Percentiles rank a stretch among this genome's conserved stretches.
Conservation (phyloP, 2,888 invertebrate genomes). For the Gerosis bhagava region DNA sequence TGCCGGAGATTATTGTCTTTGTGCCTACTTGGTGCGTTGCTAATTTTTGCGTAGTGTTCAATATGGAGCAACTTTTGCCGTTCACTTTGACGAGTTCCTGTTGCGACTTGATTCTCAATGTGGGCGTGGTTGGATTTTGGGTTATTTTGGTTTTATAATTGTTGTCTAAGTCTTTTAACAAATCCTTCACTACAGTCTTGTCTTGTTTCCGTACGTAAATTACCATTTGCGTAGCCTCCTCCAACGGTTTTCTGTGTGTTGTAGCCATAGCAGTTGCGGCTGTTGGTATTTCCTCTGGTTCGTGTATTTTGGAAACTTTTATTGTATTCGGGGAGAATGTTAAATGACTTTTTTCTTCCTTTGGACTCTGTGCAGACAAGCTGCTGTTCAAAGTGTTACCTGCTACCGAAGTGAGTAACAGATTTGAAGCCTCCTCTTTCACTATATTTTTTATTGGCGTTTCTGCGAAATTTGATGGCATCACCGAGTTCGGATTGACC, state of each 20-base stretch:
- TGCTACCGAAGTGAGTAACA: conserved; percentile 69
- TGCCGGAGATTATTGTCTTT: conserved; percentile 78
- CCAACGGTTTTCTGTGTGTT: conserved; percentile 51
- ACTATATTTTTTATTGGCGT: conserved; percentile 71
- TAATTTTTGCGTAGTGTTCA: conserved; percentile 72
- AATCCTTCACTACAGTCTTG: conserved; percentile 85
- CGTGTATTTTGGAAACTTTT: conserved; percentile 81
- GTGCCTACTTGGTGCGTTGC: conserved; percentile 69
- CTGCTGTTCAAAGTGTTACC: conserved; percentile 55
- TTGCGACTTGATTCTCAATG: conserved; percentile 69
- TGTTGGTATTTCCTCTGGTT: conserved; percentile 47
- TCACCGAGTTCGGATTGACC: conserved; percentile 95
- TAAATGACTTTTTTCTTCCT: conserved; percentile 86
- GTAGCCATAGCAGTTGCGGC: conserved; percentile 8
- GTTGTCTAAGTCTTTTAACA: conserved; percentile 80
- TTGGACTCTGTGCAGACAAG: conserved; percentile 83
- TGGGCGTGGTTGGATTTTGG: conserved; percentile 46
- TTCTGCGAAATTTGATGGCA: conserved; percentile 88
- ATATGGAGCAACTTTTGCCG: conserved; percentile 71
- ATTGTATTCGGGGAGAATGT: conserved; percentile 88
- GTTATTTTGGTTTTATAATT: conserved; percentile 56
- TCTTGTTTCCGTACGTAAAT: conserved; percentile 73
- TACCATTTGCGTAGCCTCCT: conserved; percentile 77
- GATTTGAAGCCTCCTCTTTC: conserved; percentile 74
- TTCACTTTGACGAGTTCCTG: conserved; percentile 71